These are phyloP conservation scores for Lasiommata megera DNA, from an alignment of 2,888 invertebrate genomes.

Conservation along the genomic window DNA sequence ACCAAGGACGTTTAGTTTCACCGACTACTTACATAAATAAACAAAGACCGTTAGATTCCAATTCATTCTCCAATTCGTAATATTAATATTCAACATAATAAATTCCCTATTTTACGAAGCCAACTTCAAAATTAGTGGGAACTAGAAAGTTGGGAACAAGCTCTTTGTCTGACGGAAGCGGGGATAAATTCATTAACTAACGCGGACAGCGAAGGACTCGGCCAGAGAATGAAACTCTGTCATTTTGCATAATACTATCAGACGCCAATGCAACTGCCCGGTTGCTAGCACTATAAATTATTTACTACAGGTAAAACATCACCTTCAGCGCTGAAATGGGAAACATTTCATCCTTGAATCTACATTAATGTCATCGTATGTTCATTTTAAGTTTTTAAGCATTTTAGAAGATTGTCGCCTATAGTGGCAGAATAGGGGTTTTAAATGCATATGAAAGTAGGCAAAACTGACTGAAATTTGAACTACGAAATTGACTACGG, in stretches of 20 bases:
- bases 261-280: slow-evolving; percentile 8
- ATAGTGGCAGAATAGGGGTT: no score
- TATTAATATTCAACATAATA: slow-evolving; percentile 2
- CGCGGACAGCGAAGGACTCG: slow-evolving; percentile 7
- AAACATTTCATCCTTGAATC: no score
- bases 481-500: no score
- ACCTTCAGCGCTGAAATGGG: no score
- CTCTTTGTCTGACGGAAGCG: slow-evolving; percentile 11
- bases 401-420: no score
- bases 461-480: no score
- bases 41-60: background rate
- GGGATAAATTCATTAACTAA: slow-evolving; percentile 15
- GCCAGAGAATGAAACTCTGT: slow-evolving; percentile 11
- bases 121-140: slow-evolving; percentile 16
- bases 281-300: background rate
- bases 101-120: slow-evolving; percentile 12
- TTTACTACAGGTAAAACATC: no score
- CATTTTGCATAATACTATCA: slow-evolving; percentile 3
- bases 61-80: background rate
- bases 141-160: slow-evolving; percentile 12
- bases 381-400: no score
- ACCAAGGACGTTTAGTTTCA: no score
- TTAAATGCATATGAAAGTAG: no score
- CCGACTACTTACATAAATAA: no score
- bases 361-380: no score